Percentiles rank a stretch among this genome's conserved stretches.
These are phyloP conservation scores for Microplitis deprimator DNA, from an alignment of 2,888 invertebrate species.

Conservation along the genomic window DNA sequence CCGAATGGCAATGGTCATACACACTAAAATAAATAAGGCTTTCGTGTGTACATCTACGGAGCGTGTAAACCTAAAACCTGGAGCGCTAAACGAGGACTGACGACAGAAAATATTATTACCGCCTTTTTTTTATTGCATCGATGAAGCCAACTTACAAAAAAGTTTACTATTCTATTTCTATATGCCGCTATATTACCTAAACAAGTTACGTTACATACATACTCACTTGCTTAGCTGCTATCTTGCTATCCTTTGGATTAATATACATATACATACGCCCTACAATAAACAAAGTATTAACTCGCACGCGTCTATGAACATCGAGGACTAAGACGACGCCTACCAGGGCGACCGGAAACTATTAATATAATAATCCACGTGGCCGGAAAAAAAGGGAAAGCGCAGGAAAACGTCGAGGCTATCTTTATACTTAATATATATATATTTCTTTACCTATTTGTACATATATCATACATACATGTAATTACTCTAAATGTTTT, in stretches of 20 bases:
- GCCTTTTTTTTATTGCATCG: constrained; percentile 19
- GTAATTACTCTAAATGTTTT: neutral
- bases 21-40: constrained; percentile 37
- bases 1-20: constrained; percentile 47
- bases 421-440: constrained; percentile 5
- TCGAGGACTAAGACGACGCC: constrained; percentile 60
- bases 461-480: constrained; percentile 12
- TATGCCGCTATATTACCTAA: neutral
- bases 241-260: constrained; percentile 11
- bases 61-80: neutral
- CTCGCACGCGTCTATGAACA: constrained; percentile 56
- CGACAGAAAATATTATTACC: constrained; percentile 44
- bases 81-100: constrained; percentile 40
- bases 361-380: constrained; percentile 60
- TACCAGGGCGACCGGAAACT: constrained; percentile 65
- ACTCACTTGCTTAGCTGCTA: constrained; percentile 1
- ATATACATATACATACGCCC: neutral
- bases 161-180: neutral
- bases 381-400: constrained; percentile 65
- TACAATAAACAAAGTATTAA: neutral
- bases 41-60: neutral
- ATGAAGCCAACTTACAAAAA: constrained; percentile 14
- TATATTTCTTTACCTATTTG: constrained; percentile 15
- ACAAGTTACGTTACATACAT: constrained; percentile 7
- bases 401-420: constrained; percentile 48